Base-by-base conservation (phyloP, 2,113 vertebrate genomes). In the Phrynosoma platyrhinos region DNA sequence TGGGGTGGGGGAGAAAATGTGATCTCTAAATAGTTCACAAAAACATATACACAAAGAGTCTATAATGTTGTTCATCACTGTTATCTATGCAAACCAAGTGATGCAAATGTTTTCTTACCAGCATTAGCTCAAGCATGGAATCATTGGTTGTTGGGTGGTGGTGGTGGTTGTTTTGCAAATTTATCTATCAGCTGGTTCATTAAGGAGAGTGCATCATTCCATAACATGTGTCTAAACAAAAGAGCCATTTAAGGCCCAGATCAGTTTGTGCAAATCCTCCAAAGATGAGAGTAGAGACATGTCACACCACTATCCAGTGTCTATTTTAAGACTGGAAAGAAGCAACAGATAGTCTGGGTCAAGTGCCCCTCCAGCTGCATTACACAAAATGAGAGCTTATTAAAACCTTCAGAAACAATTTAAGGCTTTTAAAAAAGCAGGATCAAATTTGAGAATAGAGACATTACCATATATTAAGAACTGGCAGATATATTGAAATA, bases 221-320 rank as follows among this genome's bases (percentile, higher is more conserved):
- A n/a, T 72, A 62, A 32, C 58, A 79, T 69, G 84, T 23, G 21
- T 30, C 76, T 69, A 86, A 62, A 86, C 76, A 77, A 77, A 76
- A 58, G 62, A 82, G 62, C 71, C 58, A 76, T 68, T 82, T 66
- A 82, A 83, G 72, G 71, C 27, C 40, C 69, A 16, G 36, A 55
- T 87, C 79, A 12, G 21, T 58, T 62, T 81, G 69, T 47, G 86
- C 69, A 75, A 74, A 87, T 87, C 78, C n/a, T 64, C 25, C n/a
- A 32, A 64, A 27, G 30, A 25, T 14, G 7, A 74, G 71, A 4
- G 52, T 18, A 9, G 72, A 82, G 55, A 76, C 55, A 53, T 76
- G 8, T 14, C 12, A 9, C 20, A 64, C 53, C 76, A 36, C 9
- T 76, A 16, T 64, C n/a, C 71, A 47, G 36, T 52, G 79, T 82